Evolutionary conservation across 2,797 vertebrate species (phyloP), one percentile per base, ranked within the genome.

Genomic region (Staurois parvus): DNA sequence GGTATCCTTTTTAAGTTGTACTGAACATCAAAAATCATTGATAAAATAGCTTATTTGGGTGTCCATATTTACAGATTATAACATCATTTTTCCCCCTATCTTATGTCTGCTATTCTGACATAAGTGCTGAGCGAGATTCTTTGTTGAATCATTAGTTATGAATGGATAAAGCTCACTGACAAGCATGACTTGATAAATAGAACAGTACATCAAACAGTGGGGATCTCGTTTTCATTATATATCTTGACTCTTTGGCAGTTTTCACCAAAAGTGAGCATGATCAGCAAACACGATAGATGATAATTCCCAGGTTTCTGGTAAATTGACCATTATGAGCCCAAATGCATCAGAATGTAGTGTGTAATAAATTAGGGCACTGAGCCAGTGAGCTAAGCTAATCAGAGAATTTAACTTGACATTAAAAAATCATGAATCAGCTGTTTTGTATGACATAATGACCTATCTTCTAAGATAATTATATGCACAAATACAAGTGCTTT

Each of bases 281-380:
- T 83, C 81, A 83, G 85, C 76, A 87, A 86, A 83, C 76, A 84
- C 69, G 75, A 87, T 76, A 68, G 70, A 87, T 83, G 70, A 79
- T 87, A 79, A 84, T 83, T 83, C 70, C 77, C 11, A 75, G 59
- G 76, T 84, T 87, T 87, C 81, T 83, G 76, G 81, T 84, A 87
- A 87, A 87, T 79, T 87, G 85, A 83, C 75, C 81, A 74, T 87
- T 83, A 83, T 83, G 80, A 79, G 72, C 76, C 79, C 75, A 83
- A 75, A 70, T 79, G 76, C 69, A 87, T 75, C 59, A 83, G 76
- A 70, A 87, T 79, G 76, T 69, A 70, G 42, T 69, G 74, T 79
- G 62, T 79, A 87, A 79, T 48, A 87, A 79, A 79, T 83, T 70
- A 79, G 76, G 64, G 32, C 81, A 83, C 26, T 19, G 40, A 83